Conservation (phyloP, 2,888 invertebrate genomes). For the Dolichomitus sp. region DNA sequence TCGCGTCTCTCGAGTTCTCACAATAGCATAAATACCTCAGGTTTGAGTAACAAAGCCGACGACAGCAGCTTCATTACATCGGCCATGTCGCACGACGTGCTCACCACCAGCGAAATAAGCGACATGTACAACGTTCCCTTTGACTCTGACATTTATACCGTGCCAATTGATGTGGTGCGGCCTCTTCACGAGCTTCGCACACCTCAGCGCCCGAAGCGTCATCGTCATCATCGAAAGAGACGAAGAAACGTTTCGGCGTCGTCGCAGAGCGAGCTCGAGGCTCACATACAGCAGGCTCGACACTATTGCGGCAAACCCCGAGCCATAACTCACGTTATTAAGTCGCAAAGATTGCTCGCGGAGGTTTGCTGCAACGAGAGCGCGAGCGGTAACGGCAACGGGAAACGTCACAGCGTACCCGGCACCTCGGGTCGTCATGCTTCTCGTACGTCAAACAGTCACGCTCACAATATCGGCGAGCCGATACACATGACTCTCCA, state of each 20-base stretch:
- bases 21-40: slow-evolving; percentile 89
- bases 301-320: slow-evolving; percentile 84
- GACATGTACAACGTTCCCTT: slow-evolving; percentile 96
- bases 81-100: slow-evolving; percentile 95
- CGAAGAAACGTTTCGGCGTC: slow-evolving; percentile 87
- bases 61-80: slow-evolving; percentile 96
- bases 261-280: slow-evolving; percentile 85
- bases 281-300: slow-evolving; percentile 83
- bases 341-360: slow-evolving; percentile 83
- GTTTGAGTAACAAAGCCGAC: slow-evolving; percentile 92
- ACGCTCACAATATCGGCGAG: slow-evolving; percentile 89
- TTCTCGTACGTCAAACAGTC: slow-evolving; percentile 85
- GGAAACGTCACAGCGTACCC: slow-evolving; percentile 91
- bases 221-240: slow-evolving; percentile 85
- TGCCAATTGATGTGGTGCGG: slow-evolving; percentile 93
- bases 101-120: slow-evolving; percentile 91
- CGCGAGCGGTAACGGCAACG: slow-evolving; percentile 72
- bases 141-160: slow-evolving; percentile 95
- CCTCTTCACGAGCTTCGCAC: slow-evolving; percentile 87
- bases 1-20: slow-evolving; percentile 94
- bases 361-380: slow-evolving; percentile 82
- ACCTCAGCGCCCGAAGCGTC: slow-evolving; percentile 86
- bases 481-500: slow-evolving; percentile 94
- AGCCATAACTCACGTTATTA: slow-evolving; percentile 83
- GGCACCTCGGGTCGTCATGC: slow-evolving; percentile 87